Evolutionary conservation across 2,888 invertebrate species (phyloP).

Genomic region (Julus scanicus): DNA sequence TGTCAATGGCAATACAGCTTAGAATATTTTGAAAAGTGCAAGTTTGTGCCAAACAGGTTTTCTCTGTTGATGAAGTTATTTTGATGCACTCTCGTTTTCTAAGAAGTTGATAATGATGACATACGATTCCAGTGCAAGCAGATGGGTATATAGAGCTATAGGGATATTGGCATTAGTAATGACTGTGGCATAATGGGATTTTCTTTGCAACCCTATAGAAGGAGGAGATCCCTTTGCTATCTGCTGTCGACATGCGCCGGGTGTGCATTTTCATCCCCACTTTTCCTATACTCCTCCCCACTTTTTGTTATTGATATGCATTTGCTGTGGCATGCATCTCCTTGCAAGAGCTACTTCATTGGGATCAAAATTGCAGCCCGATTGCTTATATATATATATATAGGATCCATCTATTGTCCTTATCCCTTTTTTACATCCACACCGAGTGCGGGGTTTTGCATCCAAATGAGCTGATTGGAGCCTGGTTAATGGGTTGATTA

Average conservation of each 20-base stretch:
- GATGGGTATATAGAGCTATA: conserved; percentile 27
- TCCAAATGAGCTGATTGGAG: conserved; percentile 47
- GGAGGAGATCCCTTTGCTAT: not conserved
- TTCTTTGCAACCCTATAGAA: not conserved
- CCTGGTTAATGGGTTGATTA: conserved; percentile 51
- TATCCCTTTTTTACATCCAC: conserved; percentile 48
- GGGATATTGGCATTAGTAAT: conserved; percentile 47
- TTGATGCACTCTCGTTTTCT: conserved; percentile 49
- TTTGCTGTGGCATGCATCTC: conserved; percentile 32
- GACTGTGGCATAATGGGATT: conserved; percentile 44
- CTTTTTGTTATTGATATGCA: conserved; percentile 46
- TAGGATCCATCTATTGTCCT: conserved; percentile 48
- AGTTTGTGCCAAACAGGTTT: conserved; percentile 32
- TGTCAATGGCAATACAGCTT: conserved; percentile 11
- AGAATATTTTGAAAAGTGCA: conserved; percentile 5
- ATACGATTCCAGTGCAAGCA: not conserved
- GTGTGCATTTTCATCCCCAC: not conserved
- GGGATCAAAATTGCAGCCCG: conserved; percentile 47
- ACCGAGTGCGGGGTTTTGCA: conserved; percentile 36
- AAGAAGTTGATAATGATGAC: conserved; percentile 51
- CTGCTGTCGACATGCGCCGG: conserved; percentile 13
- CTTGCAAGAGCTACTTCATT: conserved; percentile 41
- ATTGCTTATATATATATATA: conserved; percentile 40
- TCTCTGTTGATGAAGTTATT: conserved; percentile 51
- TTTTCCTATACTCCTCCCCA: conserved; percentile 16